A percentile compares a stretch with the other conserved stretches of the same genome.
Conservation (phyloP, 2,113 vertebrate species). For the Indicator indicator region DNA sequence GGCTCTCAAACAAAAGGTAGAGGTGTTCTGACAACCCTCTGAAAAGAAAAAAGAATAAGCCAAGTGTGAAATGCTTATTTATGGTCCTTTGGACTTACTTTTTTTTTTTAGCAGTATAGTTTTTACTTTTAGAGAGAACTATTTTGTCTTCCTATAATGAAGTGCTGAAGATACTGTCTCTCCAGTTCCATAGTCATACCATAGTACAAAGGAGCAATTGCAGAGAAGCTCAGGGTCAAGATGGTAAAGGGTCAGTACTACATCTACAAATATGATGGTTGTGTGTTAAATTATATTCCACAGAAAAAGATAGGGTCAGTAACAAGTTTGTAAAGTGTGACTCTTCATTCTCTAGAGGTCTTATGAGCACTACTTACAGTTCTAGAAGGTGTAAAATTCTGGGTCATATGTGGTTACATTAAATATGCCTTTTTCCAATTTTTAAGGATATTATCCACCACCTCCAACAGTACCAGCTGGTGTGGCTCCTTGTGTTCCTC, state of each 20-base stretch:
- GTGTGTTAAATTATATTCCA: background rate
- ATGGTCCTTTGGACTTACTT: background rate
- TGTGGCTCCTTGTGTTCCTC: slow-evolving; percentile 87
- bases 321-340: background rate
- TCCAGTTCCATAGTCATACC: background rate
- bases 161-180: background rate
- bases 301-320: background rate
- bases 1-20: background rate
- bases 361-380: background rate
- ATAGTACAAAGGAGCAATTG: background rate
- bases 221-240: background rate
- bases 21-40: background rate
- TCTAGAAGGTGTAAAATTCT: slow-evolving; percentile 31
- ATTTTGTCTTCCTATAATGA: background rate
- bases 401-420: slow-evolving; percentile 54
- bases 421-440: slow-evolving; percentile 68
- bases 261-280: background rate
- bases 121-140: background rate
- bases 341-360: background rate
- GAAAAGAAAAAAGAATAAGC: background rate
- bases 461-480: slow-evolving; percentile 85
- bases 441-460: slow-evolving; percentile 88
- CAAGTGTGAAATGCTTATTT: background rate
- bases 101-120: background rate
- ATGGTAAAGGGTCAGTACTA: background rate